Base-by-base conservation (phyloP, 1,140 invertebrate species). In the Teleogryllus occipitalis region DNA sequence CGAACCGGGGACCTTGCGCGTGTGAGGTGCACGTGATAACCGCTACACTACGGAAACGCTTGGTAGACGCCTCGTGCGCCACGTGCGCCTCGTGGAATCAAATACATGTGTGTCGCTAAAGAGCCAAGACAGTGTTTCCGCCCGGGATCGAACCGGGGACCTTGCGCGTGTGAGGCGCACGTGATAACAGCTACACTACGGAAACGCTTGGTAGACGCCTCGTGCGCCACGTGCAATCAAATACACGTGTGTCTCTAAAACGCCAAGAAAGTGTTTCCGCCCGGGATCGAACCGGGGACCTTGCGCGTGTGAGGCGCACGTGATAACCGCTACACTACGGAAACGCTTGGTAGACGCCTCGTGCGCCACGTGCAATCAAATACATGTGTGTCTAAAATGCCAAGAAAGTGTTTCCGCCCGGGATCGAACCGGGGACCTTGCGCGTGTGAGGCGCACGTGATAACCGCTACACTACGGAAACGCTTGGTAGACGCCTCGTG, bases 251-350 rank as follows among this genome's bases (percentile, higher is more conserved):
- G 27, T n/a, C 27, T 39, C 1, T 39, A 39, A 2, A 5, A 39
- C 5, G 5, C 27, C 1, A 39, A 39, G 1, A 39, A 39, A 65
- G 6, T 89, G 87, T 88, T 89, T 88, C 87, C 87, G 88, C 88
- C 88, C 88, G 88, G 88, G 88, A 88, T 89, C 88, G 88, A 89
- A 89, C 88, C 88, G 88, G 88, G 88, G 88, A 87, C 88, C 88
- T 89, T 89, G 87, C 87, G 88, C 88, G 88, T 89, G 88, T 89
- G 87, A 89, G 86, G 88, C 88, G 87, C 87, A 89, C 88, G 88
- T 89, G 88, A 89, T 89, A 89, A 89, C 88, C 88, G 88, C 88
- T 89, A 87, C 85, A 87, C 78, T 79, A 79, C 78, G 78, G 78
- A 79, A 79, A 79, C 78, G 49, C 49, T 54, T 54, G 77, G n/a